Evolutionary conservation across 2,797 vertebrate genomes (phyloP).

Genomic region (Chrysolophus pictus): DNA sequence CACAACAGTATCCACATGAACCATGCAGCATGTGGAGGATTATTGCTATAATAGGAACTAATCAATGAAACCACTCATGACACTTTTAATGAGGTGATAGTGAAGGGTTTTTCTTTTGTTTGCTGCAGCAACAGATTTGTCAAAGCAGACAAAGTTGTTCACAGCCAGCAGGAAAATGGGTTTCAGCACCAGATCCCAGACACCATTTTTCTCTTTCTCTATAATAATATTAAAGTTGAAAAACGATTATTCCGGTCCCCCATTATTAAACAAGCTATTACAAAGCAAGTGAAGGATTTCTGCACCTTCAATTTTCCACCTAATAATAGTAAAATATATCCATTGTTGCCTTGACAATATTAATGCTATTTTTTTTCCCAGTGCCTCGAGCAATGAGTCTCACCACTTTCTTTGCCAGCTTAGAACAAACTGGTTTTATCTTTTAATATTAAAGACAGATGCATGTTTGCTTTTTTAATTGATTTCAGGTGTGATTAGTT

Average conservation of each 20-base stretch:
- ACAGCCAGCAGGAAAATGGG: constrained; percentile 61
- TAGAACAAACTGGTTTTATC: constrained; percentile 12
- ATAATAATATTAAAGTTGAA: constrained; percentile 70
- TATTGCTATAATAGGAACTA: constrained; percentile 72
- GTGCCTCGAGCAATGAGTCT: constrained; percentile 16
- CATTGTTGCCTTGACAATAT: constrained; percentile 61
- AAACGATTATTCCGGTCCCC: constrained; percentile 25
- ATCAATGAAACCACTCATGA: constrained; percentile 76
- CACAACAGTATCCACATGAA: constrained; percentile 57
- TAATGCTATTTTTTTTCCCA: neutral
- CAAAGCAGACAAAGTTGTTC: constrained; percentile 64
- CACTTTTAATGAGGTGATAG: constrained; percentile 69
- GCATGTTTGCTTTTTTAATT: neutral
- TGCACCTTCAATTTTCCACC: constrained; percentile 63
- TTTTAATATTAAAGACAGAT: constrained; percentile 10
- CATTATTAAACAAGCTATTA: constrained; percentile 70
- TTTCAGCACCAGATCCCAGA: constrained; percentile 47
- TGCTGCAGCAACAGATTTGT: constrained; percentile 60
- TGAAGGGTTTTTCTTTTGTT: constrained; percentile 67
- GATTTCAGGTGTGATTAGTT: neutral
- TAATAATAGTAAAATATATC: constrained; percentile 58
- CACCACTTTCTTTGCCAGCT: constrained; percentile 23
- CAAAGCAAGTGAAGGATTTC: constrained; percentile 60
- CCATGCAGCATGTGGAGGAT: constrained; percentile 64
- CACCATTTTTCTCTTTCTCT: constrained; percentile 59